These are phyloP conservation scores for Phaonia tiefii DNA, from an alignment of 2,888 invertebrate genomes.

Conservation along the genomic window DNA sequence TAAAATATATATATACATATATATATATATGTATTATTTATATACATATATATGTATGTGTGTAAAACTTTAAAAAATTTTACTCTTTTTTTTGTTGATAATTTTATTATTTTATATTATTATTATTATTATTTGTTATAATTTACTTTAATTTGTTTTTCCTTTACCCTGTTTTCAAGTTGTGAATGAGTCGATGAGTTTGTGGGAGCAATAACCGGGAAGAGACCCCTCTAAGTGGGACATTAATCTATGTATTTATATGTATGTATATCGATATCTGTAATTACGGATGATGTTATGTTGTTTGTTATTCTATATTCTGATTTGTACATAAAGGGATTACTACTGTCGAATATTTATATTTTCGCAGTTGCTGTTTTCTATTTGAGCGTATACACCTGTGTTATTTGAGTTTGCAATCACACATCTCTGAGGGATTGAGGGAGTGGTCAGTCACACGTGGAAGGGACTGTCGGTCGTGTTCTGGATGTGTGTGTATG, in stretches of 20 bases:
- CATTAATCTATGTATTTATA: background rate
- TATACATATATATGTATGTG: constrained; percentile 6
- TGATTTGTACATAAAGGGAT: constrained; percentile 64
- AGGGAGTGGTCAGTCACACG: background rate
- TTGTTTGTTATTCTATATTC: constrained; percentile 46
- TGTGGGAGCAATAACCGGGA: background rate
- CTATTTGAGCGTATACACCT: constrained; percentile 67
- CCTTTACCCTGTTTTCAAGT: constrained; percentile 65
- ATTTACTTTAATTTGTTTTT: constrained; percentile 17
- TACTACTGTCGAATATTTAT: constrained; percentile 45
- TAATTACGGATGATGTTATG: constrained; percentile 59
- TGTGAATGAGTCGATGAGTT: constrained; percentile 39
- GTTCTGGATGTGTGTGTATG: too few relatives aligned
- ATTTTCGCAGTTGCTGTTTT: constrained; percentile 47
- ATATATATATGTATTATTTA: background rate
- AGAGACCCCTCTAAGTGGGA: background rate
- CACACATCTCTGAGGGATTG: background rate
- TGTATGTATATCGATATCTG: constrained; percentile 59
- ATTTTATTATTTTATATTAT: too few relatives aligned
- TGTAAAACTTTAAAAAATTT: constrained; percentile 45
- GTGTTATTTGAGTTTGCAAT: constrained; percentile 29
- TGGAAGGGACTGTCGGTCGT: background rate
- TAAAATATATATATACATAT: constrained; percentile 19
- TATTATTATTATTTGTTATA: too few relatives aligned
- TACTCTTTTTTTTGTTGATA: too few relatives aligned